Evolutionary conservation across 2,888 invertebrate species (phyloP).

Genomic region (Ecdyonurus torrentis): DNA sequence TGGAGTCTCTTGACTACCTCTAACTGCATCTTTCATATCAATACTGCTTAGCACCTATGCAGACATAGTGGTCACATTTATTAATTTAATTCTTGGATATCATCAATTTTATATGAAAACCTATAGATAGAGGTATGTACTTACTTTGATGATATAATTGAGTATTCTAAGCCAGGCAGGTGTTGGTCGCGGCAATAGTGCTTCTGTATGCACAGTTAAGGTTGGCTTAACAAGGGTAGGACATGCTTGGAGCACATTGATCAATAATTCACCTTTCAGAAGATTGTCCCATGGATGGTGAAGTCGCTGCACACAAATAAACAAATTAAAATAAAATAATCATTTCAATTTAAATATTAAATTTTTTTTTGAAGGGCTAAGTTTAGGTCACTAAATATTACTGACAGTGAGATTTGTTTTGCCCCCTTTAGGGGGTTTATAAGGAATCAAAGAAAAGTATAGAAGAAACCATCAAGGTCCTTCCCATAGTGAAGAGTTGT

Average conservation of each 20-base stretch:
- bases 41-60: background rate
- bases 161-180: constrained; percentile 17
- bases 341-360: background rate
- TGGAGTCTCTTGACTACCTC: background rate
- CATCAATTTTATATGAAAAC: background rate
- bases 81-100: no score
- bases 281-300: constrained; percentile 13
- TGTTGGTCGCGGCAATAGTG: constrained; percentile 36
- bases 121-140: background rate
- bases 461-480: no score
- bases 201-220: constrained; percentile 37
- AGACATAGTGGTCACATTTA: no score
- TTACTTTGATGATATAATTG: constrained; percentile 21
- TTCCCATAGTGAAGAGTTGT: no score
- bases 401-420: no score
- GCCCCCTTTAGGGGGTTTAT: no score
- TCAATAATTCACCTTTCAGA: constrained; percentile 9
- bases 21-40: background rate
- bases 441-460: no score
- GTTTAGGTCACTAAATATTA: no score
- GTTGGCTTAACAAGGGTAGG: constrained; percentile 38
- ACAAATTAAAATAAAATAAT: background rate
- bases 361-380: no score
- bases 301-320: constrained; percentile 9
- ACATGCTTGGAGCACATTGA: constrained; percentile 11